Evolutionary conservation across 2,113 vertebrate species (phyloP).

Genomic region (Gracilinanus agilis): DNA sequence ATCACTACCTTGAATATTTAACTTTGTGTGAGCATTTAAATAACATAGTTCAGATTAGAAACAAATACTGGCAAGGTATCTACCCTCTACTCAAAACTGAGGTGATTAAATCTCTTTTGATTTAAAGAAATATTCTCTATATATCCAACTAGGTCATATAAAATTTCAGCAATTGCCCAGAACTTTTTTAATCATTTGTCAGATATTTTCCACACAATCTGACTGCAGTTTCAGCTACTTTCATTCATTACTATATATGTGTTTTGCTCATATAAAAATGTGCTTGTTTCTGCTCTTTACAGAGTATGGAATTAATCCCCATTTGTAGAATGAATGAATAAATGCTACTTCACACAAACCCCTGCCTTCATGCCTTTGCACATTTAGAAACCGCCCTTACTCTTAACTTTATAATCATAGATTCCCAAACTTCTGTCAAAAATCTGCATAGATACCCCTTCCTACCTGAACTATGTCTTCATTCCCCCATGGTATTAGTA

Average conservation of each 20-base stretch:
- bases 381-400: not conserved
- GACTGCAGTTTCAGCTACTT: not conserved
- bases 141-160: not conserved
- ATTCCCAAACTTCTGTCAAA: not conserved
- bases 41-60: not conserved
- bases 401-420: not conserved
- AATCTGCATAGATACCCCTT: not conserved
- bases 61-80: not conserved
- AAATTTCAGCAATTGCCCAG: not conserved
- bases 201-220: not conserved
- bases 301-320: not conserved
- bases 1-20: constrained; percentile 16
- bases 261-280: not conserved
- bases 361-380: not conserved
- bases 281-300: not conserved
- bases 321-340: not conserved
- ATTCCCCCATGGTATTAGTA: not conserved
- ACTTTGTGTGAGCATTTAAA: not conserved
- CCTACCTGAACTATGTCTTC: not conserved
- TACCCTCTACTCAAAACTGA: not conserved
- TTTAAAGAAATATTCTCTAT: not conserved
- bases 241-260: not conserved
- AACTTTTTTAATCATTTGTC: not conserved
- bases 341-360: not conserved
- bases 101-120: not conserved